Evolutionary conservation across 1,140 invertebrate genomes (phyloP), one percentile per base, ranked within the genome.

Genomic region (Triops cancriformis): DNA sequence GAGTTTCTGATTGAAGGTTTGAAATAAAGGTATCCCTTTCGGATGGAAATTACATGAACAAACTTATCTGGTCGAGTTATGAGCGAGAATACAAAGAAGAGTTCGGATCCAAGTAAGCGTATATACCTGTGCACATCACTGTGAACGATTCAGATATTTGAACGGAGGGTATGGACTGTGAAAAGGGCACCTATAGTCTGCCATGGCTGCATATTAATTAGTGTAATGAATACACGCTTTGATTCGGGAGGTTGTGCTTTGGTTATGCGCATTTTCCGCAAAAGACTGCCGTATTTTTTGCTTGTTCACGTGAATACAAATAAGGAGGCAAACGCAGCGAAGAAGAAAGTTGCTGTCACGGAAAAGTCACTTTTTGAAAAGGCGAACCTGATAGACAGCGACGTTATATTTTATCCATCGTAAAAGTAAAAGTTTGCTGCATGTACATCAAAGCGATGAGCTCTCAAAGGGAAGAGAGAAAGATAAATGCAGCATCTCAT

Each of bases 371-470:
- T 23, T 64, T 64, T 64, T 64, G 18, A 64, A 18, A 2, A 64
- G 23, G 51, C 51, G 18, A 64, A 9, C 23, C 51, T 64, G 18
- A 23, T n/a, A 4, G 10, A 64, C 0, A 14, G 1, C 51, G 51
- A 64, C 14, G 7, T 64, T 64, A 64, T 64, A 64, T 18, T 64
- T 64, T 64, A 64, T 64, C 18, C 51, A 1, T 23, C 51, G 51
- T 64, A 64, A 64, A 64, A 64, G 51, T 64, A 14, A 14, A 64
- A 64, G 51, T 64, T 64, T 18, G 51, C 51, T 64, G 14, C 51
- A 64, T 64, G 51, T 18, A 64, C 51, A 64, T 64, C 51, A 64
- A 64, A 64, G 51, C 51, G 51, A 64, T 64, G 51, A 64, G 51
- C 18, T 64, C 51, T 64, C 14, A 64, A 64, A n/a, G 51, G 43